Evolutionary conservation across 2,888 invertebrate species (phyloP).

Genomic region (Pachydiplax longipennis): DNA sequence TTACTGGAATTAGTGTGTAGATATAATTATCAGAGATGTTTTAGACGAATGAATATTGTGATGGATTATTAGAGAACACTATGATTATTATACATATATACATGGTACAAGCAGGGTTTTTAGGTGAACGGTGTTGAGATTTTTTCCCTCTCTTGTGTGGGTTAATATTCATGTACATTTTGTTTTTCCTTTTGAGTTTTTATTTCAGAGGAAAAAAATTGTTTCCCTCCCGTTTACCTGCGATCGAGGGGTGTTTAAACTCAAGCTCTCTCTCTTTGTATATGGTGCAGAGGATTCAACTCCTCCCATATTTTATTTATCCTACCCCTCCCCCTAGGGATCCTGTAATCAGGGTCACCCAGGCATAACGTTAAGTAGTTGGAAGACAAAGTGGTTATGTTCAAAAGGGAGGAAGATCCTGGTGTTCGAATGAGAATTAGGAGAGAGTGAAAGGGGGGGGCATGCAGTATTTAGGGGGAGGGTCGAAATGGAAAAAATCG

Average conservation of each 20-base stretch:
- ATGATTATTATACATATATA: slow-evolving; percentile 45
- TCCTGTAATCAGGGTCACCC: neutral
- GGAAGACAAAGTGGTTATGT: slow-evolving; percentile 1
- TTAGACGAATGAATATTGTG: slow-evolving; percentile 44
- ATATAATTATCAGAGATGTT: slow-evolving; percentile 35
- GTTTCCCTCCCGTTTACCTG: slow-evolving; percentile 15
- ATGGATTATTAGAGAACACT: slow-evolving; percentile 45
- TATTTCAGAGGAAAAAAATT: neutral
- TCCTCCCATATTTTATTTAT: slow-evolving; percentile 12
- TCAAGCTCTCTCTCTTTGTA: slow-evolving; percentile 29
- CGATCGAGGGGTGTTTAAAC: neutral
- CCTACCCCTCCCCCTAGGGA: neutral
- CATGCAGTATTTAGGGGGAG: neutral
- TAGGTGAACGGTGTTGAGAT: slow-evolving; percentile 43
- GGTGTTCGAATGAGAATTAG: neutral
- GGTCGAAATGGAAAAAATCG: neutral
- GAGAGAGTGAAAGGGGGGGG: neutral
- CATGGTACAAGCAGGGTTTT: slow-evolving; percentile 45
- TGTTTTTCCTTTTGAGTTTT: slow-evolving; percentile 2
- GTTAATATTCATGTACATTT: slow-evolving; percentile 34
- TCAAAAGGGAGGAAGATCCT: neutral
- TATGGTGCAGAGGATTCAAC: slow-evolving; percentile 14
- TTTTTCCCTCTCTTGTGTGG: slow-evolving; percentile 41
- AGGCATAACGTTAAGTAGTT: neutral
- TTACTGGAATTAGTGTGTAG: slow-evolving; percentile 43